These are phyloP conservation scores for Coenonympha arcania DNA, from an alignment of 2,888 invertebrate species.

Conservation along the genomic window DNA sequence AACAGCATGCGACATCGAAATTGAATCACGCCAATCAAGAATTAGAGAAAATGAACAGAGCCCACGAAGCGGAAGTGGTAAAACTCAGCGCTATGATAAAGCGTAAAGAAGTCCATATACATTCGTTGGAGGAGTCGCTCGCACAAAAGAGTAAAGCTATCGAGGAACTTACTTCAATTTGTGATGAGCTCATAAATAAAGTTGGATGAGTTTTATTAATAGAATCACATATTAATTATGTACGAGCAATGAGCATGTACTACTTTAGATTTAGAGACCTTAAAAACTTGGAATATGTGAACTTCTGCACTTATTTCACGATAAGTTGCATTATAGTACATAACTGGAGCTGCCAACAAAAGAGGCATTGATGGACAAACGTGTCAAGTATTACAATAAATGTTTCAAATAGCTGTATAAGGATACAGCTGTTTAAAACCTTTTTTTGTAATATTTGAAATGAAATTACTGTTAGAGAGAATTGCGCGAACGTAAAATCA, in stretches of 20 bases:
- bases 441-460: too few species aligned
- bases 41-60: conserved; percentile 80
- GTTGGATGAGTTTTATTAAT: conserved; percentile 49
- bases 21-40: conserved; percentile 84
- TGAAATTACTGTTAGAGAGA: too few species aligned
- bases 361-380: too few species aligned
- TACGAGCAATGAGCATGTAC: conserved; percentile 22
- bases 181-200: conserved; percentile 90
- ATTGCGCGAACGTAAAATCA: too few species aligned
- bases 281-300: conserved; percentile 39
- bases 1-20: conserved; percentile 91
- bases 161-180: conserved; percentile 89
- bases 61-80: conserved; percentile 85
- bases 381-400: too few species aligned
- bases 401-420: too few species aligned
- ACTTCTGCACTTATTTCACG: conserved; percentile 55
- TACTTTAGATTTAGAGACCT: background rate
- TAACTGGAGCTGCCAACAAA: too few species aligned
- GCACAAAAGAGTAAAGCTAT: conserved; percentile 93
- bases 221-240: conserved; percentile 29
- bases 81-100: conserved; percentile 89
- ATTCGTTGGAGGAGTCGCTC: conserved; percentile 85
- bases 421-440: too few species aligned
- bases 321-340: conserved; percentile 58
- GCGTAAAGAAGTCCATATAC: conserved; percentile 88